phyloP scores from a whole-genome alignment of 2,797 vertebrate species.

The Betta splendens region DNA sequence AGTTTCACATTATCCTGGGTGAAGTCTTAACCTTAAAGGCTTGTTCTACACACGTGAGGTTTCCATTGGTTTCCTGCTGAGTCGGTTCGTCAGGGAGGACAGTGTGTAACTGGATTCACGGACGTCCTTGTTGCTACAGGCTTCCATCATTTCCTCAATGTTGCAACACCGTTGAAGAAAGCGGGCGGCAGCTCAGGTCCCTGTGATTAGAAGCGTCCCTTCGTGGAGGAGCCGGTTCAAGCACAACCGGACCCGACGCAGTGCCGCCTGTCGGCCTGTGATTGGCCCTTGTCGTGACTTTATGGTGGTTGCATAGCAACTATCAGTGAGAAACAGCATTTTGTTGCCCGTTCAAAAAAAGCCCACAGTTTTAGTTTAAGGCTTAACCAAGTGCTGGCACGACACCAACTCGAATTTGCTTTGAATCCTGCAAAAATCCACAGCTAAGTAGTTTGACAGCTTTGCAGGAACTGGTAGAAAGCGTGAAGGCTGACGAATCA shows the following conservation, averaged over 20 bases:
- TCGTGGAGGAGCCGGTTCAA: slow-evolving; percentile 11
- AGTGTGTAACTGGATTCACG: too few relatives aligned
- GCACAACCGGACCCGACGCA: slow-evolving; percentile 18
- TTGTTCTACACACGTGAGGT: too few relatives aligned
- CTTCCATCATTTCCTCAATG: too few relatives aligned
- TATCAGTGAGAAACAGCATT: slow-evolving; percentile 24
- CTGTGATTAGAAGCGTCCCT: slow-evolving; percentile 3
- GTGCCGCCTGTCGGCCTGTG: slow-evolving; percentile 9
- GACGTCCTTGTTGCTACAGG: too few relatives aligned
- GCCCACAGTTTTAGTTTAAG: neutral
- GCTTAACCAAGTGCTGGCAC: neutral
- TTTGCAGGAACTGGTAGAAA: slow-evolving; percentile 27
- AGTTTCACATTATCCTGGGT: too few relatives aligned
- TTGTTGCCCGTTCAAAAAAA: neutral
- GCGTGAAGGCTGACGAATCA: slow-evolving; percentile 35
- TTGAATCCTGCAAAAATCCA: slow-evolving; percentile 19
- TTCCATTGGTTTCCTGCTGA: too few relatives aligned
- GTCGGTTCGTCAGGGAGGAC: too few relatives aligned
- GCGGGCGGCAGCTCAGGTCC: neutral
- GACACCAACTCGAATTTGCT: slow-evolving; percentile 5
- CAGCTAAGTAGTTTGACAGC: slow-evolving; percentile 22
- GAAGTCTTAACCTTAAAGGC: too few relatives aligned
- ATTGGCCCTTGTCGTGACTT: slow-evolving; percentile 22
- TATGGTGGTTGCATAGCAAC: slow-evolving; percentile 47
- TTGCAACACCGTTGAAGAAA: too few relatives aligned